Evolutionary conservation across 2,888 invertebrate species (phyloP), one percentile per base, ranked within the genome.

Genomic region (Acronicta aceris): DNA sequence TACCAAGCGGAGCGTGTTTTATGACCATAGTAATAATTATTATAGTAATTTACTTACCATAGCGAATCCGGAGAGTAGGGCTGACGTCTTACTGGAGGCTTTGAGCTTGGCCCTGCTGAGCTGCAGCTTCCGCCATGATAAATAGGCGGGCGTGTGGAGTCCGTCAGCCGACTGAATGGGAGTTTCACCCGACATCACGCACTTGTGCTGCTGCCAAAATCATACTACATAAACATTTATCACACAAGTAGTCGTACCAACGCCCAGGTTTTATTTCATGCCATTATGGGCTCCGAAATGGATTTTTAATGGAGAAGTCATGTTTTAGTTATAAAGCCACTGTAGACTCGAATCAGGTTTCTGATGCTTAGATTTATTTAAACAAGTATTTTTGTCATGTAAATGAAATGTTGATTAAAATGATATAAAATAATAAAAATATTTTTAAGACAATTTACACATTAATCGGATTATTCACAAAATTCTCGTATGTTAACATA

Each of bases 71-170:
- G 99, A 98, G 43, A 99, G 96, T 8, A 99, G 95, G 0, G 99
- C 99, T 0, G 99, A 99, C 1, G 99, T 99, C 89, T 99, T 97
- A 91, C 99, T 99, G 53, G 99, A 98, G 0, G 99, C 99, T 93
- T 99, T 99, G 81, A 99, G 96, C 93, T 99, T 99, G 56, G 99
- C 99, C 72, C 99, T 96, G 87, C 99, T 99, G 57, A 99, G 96
- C 88, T 99, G 99, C 36, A 99, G 94, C 87, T 98, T 98, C 78
- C 98, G 95, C 98, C 98, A 98, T 43, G 98, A 98, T 51, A 98
- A 93, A 85, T 97, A 98, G n/a, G 97, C 97, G 16, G 97, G 97
- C 12, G 97, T 97, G 86, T 97, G 97, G 25, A 97, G 95, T 60
- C 96, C 96, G 86, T 97, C 97, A 21, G 96, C 97, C 6, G 96